A percentile compares a stretch with the other conserved stretches of the same genome.
Evolutionary conservation across 2,888 invertebrate genomes (phyloP).

Genomic region (Synanthedon formicaeformis): DNA sequence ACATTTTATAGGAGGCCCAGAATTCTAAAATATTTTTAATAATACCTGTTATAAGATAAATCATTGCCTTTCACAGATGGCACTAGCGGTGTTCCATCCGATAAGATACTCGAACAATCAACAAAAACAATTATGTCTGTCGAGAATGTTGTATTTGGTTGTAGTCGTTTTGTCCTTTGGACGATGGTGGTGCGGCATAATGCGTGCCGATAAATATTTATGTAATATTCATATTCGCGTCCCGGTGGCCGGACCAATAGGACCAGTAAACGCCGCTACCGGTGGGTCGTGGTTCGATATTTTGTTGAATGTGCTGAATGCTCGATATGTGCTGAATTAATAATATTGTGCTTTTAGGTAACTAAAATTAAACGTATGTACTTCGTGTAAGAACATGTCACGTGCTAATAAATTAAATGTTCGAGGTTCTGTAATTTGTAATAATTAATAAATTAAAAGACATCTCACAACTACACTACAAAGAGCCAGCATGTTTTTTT

Average conservation of each 20-base stretch:
- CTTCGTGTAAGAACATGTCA: no score
- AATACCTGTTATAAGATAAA: slow-evolving; percentile 11
- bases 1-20: no score
- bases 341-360: no score
- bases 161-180: slow-evolving; percentile 37
- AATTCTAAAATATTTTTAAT: no score
- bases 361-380: not conserved
- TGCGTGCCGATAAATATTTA: slow-evolving; percentile 61
- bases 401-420: no score
- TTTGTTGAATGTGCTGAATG: not conserved
- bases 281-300: slow-evolving; percentile 5
- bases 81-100: slow-evolving; percentile 49
- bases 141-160: slow-evolving; percentile 48
- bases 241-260: slow-evolving; percentile 3
- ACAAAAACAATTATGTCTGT: slow-evolving; percentile 60
- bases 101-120: slow-evolving; percentile 47
- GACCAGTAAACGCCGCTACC: not conserved
- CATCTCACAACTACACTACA: no score
- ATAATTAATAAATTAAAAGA: no score
- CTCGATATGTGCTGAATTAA: no score
- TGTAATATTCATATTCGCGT: slow-evolving; percentile 56
- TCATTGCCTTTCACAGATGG: slow-evolving; percentile 36
- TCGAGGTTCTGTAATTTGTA: not conserved
- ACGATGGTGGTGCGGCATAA: slow-evolving; percentile 42
- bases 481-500: no score